These are phyloP conservation scores for Bryconaethiops microstoma DNA, from an alignment of 2,797 vertebrate species.

Conservation along the genomic window DNA sequence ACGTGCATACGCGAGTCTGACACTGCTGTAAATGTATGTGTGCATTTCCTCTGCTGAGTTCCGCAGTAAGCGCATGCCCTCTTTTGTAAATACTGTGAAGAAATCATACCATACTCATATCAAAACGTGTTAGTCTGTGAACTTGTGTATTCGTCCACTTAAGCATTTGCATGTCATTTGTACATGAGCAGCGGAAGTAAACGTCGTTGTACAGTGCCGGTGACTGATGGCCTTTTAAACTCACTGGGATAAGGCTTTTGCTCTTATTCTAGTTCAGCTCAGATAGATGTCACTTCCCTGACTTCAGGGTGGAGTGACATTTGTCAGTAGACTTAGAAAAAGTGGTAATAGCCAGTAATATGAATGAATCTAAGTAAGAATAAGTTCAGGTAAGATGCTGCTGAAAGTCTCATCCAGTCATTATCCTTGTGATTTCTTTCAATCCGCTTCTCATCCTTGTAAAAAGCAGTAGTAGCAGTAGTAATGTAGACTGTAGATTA, in stretches of 20 bases:
- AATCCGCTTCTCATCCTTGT: constrained; percentile 28
- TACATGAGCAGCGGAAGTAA: constrained; percentile 23
- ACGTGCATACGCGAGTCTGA: not conserved
- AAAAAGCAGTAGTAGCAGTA: constrained; percentile 18
- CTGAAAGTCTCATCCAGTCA: constrained; percentile 22
- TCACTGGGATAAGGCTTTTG: not conserved
- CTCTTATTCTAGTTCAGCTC: constrained; percentile 11
- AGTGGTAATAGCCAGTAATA: constrained; percentile 5
- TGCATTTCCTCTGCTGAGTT: constrained; percentile 50
- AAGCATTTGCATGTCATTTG: constrained; percentile 29
- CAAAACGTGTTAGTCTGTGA: constrained; percentile 22
- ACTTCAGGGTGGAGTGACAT: constrained; percentile 20
- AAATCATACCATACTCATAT: constrained; percentile 32
- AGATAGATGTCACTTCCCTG: constrained; percentile 9
- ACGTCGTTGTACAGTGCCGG: not conserved
- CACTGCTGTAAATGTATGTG: not conserved
- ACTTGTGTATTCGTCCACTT: constrained; percentile 31
- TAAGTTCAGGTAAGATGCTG: constrained; percentile 34
- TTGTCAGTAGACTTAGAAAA: constrained; percentile 11
- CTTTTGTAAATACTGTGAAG: constrained; percentile 72
- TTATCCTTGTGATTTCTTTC: constrained; percentile 18
- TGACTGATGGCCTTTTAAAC: not conserved
- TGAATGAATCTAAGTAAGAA: not conserved
- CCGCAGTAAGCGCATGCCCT: constrained; percentile 65
- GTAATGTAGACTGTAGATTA: constrained; percentile 39